These are phyloP conservation scores for Leptinotarsa juncta DNA, from an alignment of 2,888 invertebrate genomes.

Conservation along the genomic window DNA sequence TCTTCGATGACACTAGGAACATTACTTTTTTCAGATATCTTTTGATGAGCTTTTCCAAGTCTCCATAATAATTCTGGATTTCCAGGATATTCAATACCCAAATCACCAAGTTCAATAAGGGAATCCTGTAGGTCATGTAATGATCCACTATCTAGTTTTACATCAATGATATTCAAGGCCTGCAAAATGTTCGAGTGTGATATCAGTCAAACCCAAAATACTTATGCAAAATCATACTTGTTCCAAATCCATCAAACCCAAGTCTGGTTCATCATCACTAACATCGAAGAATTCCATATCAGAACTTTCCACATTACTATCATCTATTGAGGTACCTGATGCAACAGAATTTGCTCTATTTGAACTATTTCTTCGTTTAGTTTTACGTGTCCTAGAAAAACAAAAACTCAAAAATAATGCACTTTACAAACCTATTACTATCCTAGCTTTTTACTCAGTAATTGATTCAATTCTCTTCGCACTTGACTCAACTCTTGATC, in stretches of 20 bases:
- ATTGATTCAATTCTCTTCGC: constrained; percentile 57
- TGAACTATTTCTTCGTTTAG: constrained; percentile 31
- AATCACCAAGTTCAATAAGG: constrained; percentile 54
- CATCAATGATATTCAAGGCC: constrained; percentile 57
- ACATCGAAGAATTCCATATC: constrained; percentile 65
- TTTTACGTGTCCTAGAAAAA: constrained; percentile 34
- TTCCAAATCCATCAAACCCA: constrained; percentile 37
- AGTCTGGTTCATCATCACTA: constrained; percentile 58
- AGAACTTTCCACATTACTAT: constrained; percentile 60
- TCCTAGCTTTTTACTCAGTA: constrained; percentile 49
- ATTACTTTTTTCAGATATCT: constrained; percentile 50
- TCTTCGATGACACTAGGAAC: constrained; percentile 51
- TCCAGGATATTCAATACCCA: constrained; percentile 57
- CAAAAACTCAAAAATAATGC: not conserved
- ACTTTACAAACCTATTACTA: constrained; percentile 38
- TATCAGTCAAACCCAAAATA: not conserved
- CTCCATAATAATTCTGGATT: constrained; percentile 60
- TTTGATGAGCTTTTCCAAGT: constrained; percentile 61
- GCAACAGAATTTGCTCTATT: constrained; percentile 41
- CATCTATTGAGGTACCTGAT: constrained; percentile 52
- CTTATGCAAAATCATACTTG: constrained; percentile 37
- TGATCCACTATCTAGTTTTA: constrained; percentile 53
- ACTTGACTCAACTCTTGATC: constrained; percentile 58
- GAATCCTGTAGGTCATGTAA: constrained; percentile 50
- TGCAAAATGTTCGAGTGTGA: constrained; percentile 35